Evolutionary conservation across 2,113 vertebrate species (phyloP).

Genomic region (Columbina picui): DNA sequence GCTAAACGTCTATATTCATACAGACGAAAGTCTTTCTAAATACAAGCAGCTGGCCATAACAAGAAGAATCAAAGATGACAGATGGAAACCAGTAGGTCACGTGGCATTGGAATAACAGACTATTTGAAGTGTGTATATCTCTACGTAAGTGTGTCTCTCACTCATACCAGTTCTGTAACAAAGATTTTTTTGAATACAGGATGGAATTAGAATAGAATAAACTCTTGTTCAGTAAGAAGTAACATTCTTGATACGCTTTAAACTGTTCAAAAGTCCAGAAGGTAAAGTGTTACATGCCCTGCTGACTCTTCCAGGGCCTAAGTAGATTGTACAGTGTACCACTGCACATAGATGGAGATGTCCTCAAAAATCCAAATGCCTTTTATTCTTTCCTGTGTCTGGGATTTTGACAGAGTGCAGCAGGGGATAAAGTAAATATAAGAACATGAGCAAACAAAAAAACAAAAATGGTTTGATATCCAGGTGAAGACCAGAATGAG

Average conservation of each 20-base stretch:
- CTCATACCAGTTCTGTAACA: not conserved
- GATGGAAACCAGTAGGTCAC: not conserved
- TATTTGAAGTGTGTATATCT: not conserved
- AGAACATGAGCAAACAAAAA: constrained; percentile 25
- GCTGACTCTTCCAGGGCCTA: not conserved
- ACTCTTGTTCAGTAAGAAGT: not conserved
- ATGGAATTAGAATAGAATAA: not conserved
- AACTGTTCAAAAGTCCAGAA: not conserved
- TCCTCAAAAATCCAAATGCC: not conserved
- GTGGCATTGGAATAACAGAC: not conserved
- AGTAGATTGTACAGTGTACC: not conserved
- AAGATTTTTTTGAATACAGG: not conserved
- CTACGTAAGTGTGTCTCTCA: not conserved
- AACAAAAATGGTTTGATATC: not conserved
- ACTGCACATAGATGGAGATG: not conserved
- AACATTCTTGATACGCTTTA: not conserved
- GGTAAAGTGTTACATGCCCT: not conserved
- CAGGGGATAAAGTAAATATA: not conserved
- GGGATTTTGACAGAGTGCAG: not conserved
- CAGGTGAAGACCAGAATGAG: fast-evolving
- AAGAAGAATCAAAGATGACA: not conserved
- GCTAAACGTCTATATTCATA: not conserved
- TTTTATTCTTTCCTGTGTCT: not conserved
- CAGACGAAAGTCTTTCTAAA: not conserved
- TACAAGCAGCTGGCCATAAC: not conserved